Base-by-base conservation (phyloP, 2,113 vertebrate species). In the Amphiprion ocellaris region DNA sequence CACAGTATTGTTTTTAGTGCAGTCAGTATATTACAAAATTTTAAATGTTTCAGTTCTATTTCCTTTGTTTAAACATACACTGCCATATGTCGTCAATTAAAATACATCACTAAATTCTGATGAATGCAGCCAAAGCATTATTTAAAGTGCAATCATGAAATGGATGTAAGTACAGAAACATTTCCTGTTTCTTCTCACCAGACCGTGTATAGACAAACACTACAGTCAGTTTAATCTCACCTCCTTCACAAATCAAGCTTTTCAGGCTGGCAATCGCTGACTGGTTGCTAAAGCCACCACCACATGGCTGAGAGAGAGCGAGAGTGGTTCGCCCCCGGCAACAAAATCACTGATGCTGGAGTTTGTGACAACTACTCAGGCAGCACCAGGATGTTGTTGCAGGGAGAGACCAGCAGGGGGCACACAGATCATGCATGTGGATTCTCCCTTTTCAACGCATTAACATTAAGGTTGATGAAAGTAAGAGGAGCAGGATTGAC, bases 341-440 rank as follows among this genome's bases (percentile, higher is more conserved):
- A 99, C 98, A 99, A 99, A 99, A 99, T 99, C 98, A 98, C 98
- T 99, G 98, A 99, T 99, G 98, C 98, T 99, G 98, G 98, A 99
- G 98, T 97, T 88, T 94, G 86, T 64, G 28, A 91, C 82, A 93
- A 88, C 87, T 91, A 97, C 96, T 96, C 97, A 96, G 96, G 96
- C 98, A 99, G 98, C 98, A 99, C 96, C 98, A 99, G 98, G 98
- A 99, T 99, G 95, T 98, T 99, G 98, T 98, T 98, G 79, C 94
- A 89, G 90, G 94, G 82, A 94, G 91, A 83, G 89, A 86, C 93
- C 95, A 94, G 79, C 67, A 89, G 87, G 26, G 68, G 90, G 72
- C 33, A 7, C 50, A 58, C 60, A 50, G 37, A 24, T 33, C 80
- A 62, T 81, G 72, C 54, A 7, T 23, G 16, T 72, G 4, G 49